Percentiles rank a stretch among this genome's conserved stretches.
phyloP scores from a whole-genome alignment of 2,113 vertebrate genomes.

The Calcarius ornatus region DNA sequence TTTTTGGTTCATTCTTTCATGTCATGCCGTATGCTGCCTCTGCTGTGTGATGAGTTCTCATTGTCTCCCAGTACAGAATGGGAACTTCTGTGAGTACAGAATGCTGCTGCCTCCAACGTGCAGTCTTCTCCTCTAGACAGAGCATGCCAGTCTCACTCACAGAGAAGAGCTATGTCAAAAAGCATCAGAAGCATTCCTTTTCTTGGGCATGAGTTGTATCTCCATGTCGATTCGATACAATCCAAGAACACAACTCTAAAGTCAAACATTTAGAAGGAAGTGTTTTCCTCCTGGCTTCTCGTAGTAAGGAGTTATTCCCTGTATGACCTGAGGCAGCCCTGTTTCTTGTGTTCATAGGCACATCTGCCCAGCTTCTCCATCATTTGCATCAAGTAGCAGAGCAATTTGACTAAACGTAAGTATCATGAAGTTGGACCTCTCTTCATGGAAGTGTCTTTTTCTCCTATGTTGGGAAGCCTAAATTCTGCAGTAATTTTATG shows the following conservation, averaged over 20 bases:
- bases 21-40: background rate
- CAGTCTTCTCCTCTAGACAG: background rate
- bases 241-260: background rate
- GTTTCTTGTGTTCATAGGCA: background rate
- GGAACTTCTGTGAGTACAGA: background rate
- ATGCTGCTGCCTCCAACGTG: fast-evolving
- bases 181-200: background rate
- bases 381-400: background rate
- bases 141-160: background rate
- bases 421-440: background rate
- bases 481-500: background rate
- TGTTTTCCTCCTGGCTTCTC: background rate
- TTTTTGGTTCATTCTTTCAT: background rate
- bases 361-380: fast-evolving
- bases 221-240: background rate
- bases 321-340: background rate
- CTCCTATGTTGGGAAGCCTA: background rate
- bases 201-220: background rate
- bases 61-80: background rate
- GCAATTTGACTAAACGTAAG: background rate
- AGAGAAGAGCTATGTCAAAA: background rate
- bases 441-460: background rate
- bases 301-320: background rate
- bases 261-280: background rate
- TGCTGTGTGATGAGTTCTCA: background rate